Conservation (phyloP, 2,888 invertebrate species). For the Caenorhabditis sp. region DNA sequence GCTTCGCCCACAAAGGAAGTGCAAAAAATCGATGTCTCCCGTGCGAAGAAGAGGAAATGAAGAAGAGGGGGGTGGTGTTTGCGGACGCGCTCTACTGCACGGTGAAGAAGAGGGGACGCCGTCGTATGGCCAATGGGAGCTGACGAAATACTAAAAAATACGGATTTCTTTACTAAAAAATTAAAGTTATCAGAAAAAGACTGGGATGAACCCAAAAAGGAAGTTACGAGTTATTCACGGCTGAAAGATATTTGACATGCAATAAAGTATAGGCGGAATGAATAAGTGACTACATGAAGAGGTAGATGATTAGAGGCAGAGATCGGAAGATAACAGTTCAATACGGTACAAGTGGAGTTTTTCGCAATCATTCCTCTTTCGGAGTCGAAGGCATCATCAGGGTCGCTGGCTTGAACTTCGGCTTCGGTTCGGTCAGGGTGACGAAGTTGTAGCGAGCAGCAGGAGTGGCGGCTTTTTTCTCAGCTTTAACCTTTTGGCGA, state of each 20-base stretch:
- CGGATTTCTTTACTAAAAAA: background rate
- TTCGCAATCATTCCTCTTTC: background rate
- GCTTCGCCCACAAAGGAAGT: no score
- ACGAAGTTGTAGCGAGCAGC: slow-evolving; percentile 32
- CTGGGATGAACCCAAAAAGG: background rate
- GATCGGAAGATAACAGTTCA: background rate
- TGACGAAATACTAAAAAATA: background rate
- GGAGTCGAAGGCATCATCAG: slow-evolving; percentile 28
- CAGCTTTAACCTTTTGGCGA: slow-evolving; percentile 20
- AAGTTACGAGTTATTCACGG: background rate
- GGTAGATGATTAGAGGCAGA: slow-evolving; percentile 7
- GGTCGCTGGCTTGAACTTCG: slow-evolving; percentile 38
- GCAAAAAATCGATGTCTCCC: no score
- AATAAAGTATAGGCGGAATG: background rate
- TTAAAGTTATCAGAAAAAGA: background rate
- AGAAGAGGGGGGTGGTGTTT: background rate
- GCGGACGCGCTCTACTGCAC: background rate
- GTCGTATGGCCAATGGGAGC: no score
- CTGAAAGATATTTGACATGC: slow-evolving; percentile 22
- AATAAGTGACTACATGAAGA: background rate
- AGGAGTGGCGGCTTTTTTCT: slow-evolving; percentile 32
- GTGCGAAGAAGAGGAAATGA: background rate
- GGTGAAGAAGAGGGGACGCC: no score
- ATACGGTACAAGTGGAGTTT: background rate
- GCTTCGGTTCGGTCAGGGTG: slow-evolving; percentile 10